phyloP scores from a whole-genome alignment of 2,113 vertebrate genomes.

The Triplophysa dalaica region DNA sequence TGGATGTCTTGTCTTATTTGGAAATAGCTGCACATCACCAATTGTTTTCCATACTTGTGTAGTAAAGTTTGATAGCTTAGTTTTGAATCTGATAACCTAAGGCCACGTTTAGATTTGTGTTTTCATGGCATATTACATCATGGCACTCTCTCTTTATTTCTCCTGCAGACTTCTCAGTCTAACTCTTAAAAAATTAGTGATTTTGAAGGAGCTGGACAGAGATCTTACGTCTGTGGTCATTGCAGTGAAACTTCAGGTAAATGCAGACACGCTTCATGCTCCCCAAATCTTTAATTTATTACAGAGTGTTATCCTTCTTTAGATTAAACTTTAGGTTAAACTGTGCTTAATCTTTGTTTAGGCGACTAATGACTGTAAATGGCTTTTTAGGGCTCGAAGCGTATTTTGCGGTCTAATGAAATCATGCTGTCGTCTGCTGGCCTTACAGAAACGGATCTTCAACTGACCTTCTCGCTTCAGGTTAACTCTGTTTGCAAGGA shows the following conservation, averaged over 20 bases:
- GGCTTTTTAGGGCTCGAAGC: slow-evolving; percentile 83
- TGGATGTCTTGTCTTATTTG: not conserved
- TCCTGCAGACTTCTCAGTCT: slow-evolving; percentile 83
- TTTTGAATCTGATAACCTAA: not conserved
- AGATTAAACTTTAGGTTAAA: not conserved
- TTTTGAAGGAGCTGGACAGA: slow-evolving; percentile 85
- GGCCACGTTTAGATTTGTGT: not conserved
- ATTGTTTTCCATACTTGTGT: not conserved
- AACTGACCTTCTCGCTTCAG: slow-evolving; percentile 91
- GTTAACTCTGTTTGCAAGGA: slow-evolving; percentile 61
- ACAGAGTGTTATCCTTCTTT: not conserved
- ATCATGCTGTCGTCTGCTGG: slow-evolving; percentile 84
- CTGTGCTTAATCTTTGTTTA: not conserved
- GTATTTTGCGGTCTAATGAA: slow-evolving; percentile 91
- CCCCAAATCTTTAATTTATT: not conserved
- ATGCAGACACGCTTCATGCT: not conserved
- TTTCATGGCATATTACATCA: slow-evolving; percentile 9
- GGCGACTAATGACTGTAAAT: slow-evolving; percentile 17
- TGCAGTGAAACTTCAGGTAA: slow-evolving; percentile 90
- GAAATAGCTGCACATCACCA: not conserved
- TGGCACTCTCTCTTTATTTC: not conserved
- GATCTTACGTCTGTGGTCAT: slow-evolving; percentile 91
- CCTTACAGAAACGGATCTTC: slow-evolving; percentile 86
- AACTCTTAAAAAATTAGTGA: slow-evolving; percentile 86
- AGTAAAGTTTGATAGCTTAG: not conserved